Evolutionary conservation across 2,113 vertebrate genomes (phyloP), one percentile per base, ranked within the genome.

Genomic region (Poeciliopsis retropinna): DNA sequence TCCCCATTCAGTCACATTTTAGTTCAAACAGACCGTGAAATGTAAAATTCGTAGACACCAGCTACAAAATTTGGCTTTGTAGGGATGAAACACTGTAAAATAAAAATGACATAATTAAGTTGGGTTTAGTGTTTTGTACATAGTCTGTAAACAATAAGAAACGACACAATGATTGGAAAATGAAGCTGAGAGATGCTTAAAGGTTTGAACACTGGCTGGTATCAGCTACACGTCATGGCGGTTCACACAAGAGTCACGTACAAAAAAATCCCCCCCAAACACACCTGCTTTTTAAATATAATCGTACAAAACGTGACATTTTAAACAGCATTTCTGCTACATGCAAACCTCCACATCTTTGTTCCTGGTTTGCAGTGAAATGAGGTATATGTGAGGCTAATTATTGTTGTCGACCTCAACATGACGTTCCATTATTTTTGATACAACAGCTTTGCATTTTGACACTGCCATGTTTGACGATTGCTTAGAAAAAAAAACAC

Each of bases 401-500:
- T 76, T 87, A 82, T 77, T 47, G 70, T 71, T 79, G 10, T 73
- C 75, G 17, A 60, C 78, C 87, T 73, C 80, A 70, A 83, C 82
- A 85, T 75, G 84, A 80, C 87, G 66, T 72, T 72, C 0, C 19
- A 28, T 57, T 51, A 70, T 76, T 84, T 27, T 47, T 41, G 91
- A 91, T 88, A 85, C 87, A 76, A 83, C 88, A 88, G 81, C 81
- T 64, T 80, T 83, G 80, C 85, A 67, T 87, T 92, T 62, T 37
- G 84, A 93, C 94, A 94, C 95, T 93, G 94, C 94, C 95, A 93
- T 88, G 88, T 81, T 92, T 90, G 83, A 81, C 92, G 94, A 93
- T 95, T 94, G 92, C 84, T 84, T 84, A 29, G 72, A 87, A 86
- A 37, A 63, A 78, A 63, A 78, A 85, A 78, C 85, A 54, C 7